phyloP scores from a whole-genome alignment of 1,140 invertebrate species.

The Hypothenemus hampei region DNA sequence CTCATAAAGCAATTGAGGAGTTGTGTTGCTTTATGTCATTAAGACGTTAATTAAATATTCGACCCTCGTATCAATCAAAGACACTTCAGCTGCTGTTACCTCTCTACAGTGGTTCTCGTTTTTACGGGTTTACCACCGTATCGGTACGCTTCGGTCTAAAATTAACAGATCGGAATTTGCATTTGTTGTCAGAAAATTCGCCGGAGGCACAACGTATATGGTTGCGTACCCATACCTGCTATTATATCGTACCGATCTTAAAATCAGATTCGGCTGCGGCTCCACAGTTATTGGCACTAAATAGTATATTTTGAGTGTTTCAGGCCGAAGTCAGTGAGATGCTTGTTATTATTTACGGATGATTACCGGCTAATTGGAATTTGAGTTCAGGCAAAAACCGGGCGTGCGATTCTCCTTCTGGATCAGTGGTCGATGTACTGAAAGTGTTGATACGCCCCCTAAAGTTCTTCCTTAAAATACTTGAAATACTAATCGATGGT shows the following conservation, averaged over 20 bases:
- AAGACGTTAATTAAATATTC: too few relatives aligned
- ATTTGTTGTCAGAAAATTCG: slow-evolving; percentile 5
- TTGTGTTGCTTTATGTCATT: too few relatives aligned
- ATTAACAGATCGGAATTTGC: slow-evolving; percentile 17
- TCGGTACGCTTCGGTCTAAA: slow-evolving; percentile 5
- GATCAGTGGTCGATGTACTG: slow-evolving; percentile 1
- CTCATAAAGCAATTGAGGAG: background rate
- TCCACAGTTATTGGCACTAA: slow-evolving; percentile 23
- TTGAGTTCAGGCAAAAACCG: slow-evolving; percentile 2
- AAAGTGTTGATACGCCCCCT: background rate
- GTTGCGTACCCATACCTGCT: slow-evolving; percentile 18
- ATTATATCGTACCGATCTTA: slow-evolving; percentile 24
- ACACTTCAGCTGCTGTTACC: too few relatives aligned
- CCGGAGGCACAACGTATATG: slow-evolving; percentile 5
- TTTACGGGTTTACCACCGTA: too few relatives aligned
- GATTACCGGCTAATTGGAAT: slow-evolving; percentile 21
- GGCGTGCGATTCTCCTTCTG: background rate
- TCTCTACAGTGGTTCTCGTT: too few relatives aligned
- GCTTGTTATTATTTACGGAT: slow-evolving; percentile 18
- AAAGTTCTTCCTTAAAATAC: too few relatives aligned
- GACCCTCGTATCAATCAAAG: too few relatives aligned
- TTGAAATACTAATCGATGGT: too few relatives aligned
- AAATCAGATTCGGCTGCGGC: slow-evolving; percentile 19
- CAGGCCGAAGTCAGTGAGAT: slow-evolving; percentile 18
- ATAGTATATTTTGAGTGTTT: slow-evolving; percentile 21